These are phyloP conservation scores for Brachynemurus nebulosus DNA, from an alignment of 2,888 invertebrate species.

Conservation along the genomic window DNA sequence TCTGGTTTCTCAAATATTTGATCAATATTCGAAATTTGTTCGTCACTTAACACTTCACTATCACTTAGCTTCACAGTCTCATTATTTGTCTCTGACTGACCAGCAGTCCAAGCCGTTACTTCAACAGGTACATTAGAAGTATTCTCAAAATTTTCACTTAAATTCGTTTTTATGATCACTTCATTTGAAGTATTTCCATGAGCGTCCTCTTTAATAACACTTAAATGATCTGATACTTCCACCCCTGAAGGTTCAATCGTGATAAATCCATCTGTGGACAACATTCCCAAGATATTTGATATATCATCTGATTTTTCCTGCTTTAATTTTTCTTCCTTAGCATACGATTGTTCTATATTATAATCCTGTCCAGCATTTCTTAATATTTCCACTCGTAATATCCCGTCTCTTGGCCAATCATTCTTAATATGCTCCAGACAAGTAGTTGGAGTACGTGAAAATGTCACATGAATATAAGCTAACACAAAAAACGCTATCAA, in stretches of 20 bases:
- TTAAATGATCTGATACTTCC: slow-evolving; percentile 28
- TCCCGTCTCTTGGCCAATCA: slow-evolving; percentile 91
- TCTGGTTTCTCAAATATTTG: slow-evolving; percentile 13
- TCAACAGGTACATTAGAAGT: neutral
- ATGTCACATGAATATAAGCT: slow-evolving; percentile 89
- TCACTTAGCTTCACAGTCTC: slow-evolving; percentile 12
- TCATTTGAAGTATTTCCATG: neutral
- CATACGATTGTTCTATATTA: slow-evolving; percentile 68
- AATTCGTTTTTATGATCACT: neutral
- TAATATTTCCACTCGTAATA: slow-evolving; percentile 80
- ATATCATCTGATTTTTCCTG: slow-evolving; percentile 46
- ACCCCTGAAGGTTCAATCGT: slow-evolving; percentile 54
- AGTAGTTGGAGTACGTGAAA: slow-evolving; percentile 83
- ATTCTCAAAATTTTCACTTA: neutral
- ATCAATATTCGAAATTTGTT: no score
- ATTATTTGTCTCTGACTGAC: neutral
- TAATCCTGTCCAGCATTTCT: slow-evolving; percentile 58
- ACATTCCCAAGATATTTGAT: slow-evolving; percentile 44
- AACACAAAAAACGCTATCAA: slow-evolving; percentile 76
- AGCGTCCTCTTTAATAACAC: neutral
- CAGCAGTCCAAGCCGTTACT: slow-evolving; percentile 25
- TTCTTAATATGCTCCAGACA: slow-evolving; percentile 80
- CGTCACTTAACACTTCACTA: no score
- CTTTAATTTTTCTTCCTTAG: slow-evolving; percentile 60
- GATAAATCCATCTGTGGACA: slow-evolving; percentile 52